Percentiles rank a stretch among this genome's conserved stretches.
phyloP scores from a whole-genome alignment of 2,113 vertebrate genomes.

The Phalacrocorax carbo region DNA sequence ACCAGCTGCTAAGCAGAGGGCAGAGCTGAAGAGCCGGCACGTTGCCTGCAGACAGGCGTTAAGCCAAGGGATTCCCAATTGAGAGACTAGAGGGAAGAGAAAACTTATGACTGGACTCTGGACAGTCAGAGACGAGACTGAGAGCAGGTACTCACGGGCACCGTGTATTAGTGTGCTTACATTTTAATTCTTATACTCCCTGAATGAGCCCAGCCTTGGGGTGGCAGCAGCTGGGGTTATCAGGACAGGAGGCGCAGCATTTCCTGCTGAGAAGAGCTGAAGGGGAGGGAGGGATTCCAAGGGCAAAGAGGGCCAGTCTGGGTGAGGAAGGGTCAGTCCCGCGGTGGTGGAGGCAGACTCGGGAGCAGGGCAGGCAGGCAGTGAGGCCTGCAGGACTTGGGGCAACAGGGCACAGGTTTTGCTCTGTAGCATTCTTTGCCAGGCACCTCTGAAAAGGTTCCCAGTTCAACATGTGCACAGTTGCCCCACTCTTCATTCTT shows the following conservation, averaged over 20 bases:
- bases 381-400: not conserved
- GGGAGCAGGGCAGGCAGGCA: not conserved
- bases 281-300: too few relatives aligned
- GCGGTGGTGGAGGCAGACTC: too few relatives aligned
- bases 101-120: not conserved
- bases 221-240: accelerated
- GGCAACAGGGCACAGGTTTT: not conserved
- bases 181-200: not conserved
- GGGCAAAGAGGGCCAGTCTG: not conserved
- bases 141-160: accelerated
- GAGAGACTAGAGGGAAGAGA: not conserved
- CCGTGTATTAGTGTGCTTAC: accelerated
- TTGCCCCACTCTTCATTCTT: not conserved
- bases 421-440: not conserved
- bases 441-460: not conserved
- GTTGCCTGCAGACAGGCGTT: not conserved
- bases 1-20: not conserved
- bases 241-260: not conserved
- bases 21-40: not conserved
- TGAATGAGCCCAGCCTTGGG: not conserved
- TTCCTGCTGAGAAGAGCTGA: not conserved
- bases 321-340: not conserved
- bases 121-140: accelerated
- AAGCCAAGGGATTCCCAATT: not conserved
- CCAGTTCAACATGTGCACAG: not conserved